A percentile compares a stretch with the other conserved stretches of the same genome.
These are phyloP conservation scores for Spodoptera litura DNA, from an alignment of 1,140 invertebrate genomes.

Conservation along the genomic window DNA sequence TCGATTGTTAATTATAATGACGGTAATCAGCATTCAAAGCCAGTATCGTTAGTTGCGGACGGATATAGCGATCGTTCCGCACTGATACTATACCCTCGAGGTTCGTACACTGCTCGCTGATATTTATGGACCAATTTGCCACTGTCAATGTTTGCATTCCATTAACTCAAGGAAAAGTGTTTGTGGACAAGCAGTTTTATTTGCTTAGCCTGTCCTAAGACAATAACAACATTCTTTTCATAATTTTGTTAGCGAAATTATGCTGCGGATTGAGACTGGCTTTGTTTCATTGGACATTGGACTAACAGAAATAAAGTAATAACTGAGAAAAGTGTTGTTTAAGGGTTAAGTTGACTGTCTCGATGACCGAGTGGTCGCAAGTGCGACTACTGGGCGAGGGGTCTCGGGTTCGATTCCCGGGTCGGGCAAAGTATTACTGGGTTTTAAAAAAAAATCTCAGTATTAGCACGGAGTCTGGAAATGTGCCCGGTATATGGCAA, in stretches of 20 bases:
- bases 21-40: constrained; percentile 65
- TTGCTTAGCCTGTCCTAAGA: constrained; percentile 38
- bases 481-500: too few relatives aligned
- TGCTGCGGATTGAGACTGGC: constrained; percentile 1
- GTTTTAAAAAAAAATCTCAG: too few relatives aligned
- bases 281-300: too few relatives aligned
- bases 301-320: too few relatives aligned
- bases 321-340: too few relatives aligned
- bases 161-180: constrained; percentile 59
- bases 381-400: too few relatives aligned
- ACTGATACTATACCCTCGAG: constrained; percentile 20
- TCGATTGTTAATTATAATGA: constrained; percentile 63
- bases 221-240: not conserved
- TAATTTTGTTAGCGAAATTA: not conserved
- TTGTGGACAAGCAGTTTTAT: constrained; percentile 47
- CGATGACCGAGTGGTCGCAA: too few relatives aligned
- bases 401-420: too few relatives aligned
- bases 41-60: constrained; percentile 46
- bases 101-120: constrained; percentile 47
- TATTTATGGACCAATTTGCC: constrained; percentile 62
- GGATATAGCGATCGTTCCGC: constrained; percentile 53
- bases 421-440: too few relatives aligned
- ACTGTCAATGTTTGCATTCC: constrained; percentile 62
- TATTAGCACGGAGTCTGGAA: too few relatives aligned
- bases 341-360: too few relatives aligned